Evolutionary conservation across 2,888 invertebrate species (phyloP).

Genomic region (Endotricha flammealis): DNA sequence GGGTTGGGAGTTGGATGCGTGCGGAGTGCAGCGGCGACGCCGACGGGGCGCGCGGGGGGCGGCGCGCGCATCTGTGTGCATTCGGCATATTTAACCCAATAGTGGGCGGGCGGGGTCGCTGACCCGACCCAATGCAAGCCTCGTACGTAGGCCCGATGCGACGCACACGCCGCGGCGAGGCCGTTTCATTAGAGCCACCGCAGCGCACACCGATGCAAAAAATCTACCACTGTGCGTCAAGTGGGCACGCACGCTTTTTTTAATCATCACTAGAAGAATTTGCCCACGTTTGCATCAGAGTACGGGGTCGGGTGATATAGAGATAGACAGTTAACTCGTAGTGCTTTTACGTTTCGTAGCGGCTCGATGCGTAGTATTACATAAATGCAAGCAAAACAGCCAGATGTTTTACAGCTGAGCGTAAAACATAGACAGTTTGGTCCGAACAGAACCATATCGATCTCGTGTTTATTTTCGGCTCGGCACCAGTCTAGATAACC

Average conservation of each 20-base stretch:
- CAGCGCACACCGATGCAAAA: constrained; percentile 60
- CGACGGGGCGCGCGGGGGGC: constrained; percentile 40
- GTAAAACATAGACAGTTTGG: constrained; percentile 28
- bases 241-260: constrained; percentile 65
- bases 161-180: constrained; percentile 51
- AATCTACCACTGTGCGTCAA: constrained; percentile 68
- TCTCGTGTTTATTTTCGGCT: constrained; percentile 58
- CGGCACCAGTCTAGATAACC: constrained; percentile 43
- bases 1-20: constrained; percentile 50
- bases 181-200: constrained; percentile 68
- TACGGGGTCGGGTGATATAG: neutral
- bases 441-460: constrained; percentile 48
- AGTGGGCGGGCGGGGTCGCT: constrained; percentile 74
- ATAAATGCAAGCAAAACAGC: neutral
- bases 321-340: neutral
- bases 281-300: constrained; percentile 8
- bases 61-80: constrained; percentile 78
- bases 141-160: constrained; percentile 66
- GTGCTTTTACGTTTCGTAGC: neutral
- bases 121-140: constrained; percentile 76
- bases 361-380: neutral
- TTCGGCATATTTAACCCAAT: constrained; percentile 78
- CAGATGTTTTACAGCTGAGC: neutral
- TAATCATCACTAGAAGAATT: constrained; percentile 41
- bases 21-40: constrained; percentile 61